These are phyloP conservation scores for Drosophila repletoides DNA, from an alignment of 1,140 invertebrate genomes.

Conservation along the genomic window DNA sequence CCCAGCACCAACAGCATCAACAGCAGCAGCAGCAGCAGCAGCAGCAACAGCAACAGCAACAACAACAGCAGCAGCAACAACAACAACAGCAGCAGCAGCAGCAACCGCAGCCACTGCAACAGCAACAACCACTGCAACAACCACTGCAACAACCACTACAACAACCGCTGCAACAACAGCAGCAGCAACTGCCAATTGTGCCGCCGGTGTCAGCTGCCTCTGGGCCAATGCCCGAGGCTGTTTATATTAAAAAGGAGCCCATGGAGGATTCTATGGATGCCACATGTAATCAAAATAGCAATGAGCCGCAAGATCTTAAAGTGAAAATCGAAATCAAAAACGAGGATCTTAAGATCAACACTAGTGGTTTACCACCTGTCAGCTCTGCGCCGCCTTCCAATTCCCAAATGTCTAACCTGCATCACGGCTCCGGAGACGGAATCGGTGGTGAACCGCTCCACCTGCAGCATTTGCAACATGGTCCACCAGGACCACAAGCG, in stretches of 20 bases:
- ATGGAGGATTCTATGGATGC: slow-evolving; percentile 82
- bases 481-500: slow-evolving; percentile 40
- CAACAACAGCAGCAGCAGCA: slow-evolving; percentile 34
- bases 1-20: slow-evolving; percentile 34
- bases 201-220: slow-evolving; percentile 42
- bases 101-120: slow-evolving; percentile 47
- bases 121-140: slow-evolving; percentile 76
- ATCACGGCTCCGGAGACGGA: slow-evolving; percentile 15
- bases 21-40: slow-evolving; percentile 48
- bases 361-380: slow-evolving; percentile 38
- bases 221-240: slow-evolving; percentile 37
- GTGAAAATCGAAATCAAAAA: slow-evolving; percentile 81
- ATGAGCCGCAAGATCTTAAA: slow-evolving; percentile 81
- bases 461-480: slow-evolving; percentile 55
- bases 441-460: slow-evolving; percentile 48
- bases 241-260: slow-evolving; percentile 82
- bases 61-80: slow-evolving; percentile 44
- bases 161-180: slow-evolving; percentile 71
- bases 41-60: slow-evolving; percentile 75
- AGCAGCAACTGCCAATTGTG: slow-evolving; percentile 49
- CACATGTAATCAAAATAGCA: slow-evolving; percentile 81
- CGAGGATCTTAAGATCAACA: slow-evolving; percentile 62
- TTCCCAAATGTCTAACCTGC: slow-evolving; percentile 21
- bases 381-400: slow-evolving; percentile 42
- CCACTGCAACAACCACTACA: slow-evolving; percentile 44